These are phyloP conservation scores for Gobiocypris rarus DNA, from an alignment of 2,113 vertebrate genomes.

Conservation along the genomic window DNA sequence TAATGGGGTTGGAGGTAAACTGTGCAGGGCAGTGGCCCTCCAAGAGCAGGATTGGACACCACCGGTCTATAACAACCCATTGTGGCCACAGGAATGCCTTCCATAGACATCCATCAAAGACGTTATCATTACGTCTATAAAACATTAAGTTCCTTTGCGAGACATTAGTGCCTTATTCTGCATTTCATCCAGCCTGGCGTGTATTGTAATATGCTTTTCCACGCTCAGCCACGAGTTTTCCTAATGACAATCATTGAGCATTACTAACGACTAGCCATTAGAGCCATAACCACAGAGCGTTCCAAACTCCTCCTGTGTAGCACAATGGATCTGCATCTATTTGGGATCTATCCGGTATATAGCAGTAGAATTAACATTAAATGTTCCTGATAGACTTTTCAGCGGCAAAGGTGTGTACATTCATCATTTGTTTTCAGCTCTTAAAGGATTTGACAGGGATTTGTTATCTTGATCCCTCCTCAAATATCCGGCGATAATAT, in stretches of 20 bases:
- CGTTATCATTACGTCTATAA: background rate
- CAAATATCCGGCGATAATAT: background rate
- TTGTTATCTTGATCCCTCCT: background rate
- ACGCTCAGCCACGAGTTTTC: slow-evolving; percentile 7
- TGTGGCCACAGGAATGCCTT: slow-evolving; percentile 20
- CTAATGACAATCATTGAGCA: slow-evolving; percentile 27
- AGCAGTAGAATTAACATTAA: background rate
- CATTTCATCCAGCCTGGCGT: slow-evolving; percentile 10
- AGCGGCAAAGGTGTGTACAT: background rate
- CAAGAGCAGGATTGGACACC: too few species aligned
- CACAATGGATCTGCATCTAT: slow-evolving; percentile 26
- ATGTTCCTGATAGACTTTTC: slow-evolving; percentile 14
- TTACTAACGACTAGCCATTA: slow-evolving; percentile 28
- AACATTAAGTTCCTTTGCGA: slow-evolving; percentile 15
- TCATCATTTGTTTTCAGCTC: slow-evolving; percentile 4
- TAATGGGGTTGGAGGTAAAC: too few species aligned
- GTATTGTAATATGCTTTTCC: slow-evolving; percentile 22
- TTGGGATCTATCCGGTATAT: background rate
- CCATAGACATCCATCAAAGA: slow-evolving; percentile 28
- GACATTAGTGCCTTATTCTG: slow-evolving; percentile 1
- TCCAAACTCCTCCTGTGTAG: slow-evolving; percentile 15
- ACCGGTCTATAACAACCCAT: background rate
- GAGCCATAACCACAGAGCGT: slow-evolving; percentile 15
- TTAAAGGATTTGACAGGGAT: background rate
- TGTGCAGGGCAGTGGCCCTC: too few species aligned